A percentile compares a stretch with the other conserved stretches of the same genome.
These are phyloP conservation scores for Aurelia coerulea DNA, from an alignment of 30 jellyfish, hydroid and myxozoan genomes.

Conservation along the genomic window DNA sequence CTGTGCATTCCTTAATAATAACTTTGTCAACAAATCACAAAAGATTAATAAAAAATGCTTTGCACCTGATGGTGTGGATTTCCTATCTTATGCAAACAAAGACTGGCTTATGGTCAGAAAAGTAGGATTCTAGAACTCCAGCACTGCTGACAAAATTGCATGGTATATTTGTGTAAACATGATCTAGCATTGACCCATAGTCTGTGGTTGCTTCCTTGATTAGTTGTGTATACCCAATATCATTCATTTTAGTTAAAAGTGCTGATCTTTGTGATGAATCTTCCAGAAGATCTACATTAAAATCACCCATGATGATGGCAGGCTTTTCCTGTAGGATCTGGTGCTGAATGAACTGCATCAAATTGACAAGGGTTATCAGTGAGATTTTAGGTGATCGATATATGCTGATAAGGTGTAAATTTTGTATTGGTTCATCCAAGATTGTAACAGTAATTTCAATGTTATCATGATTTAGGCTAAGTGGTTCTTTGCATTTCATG, in stretches of 20 bases:
- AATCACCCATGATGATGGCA: constrained; percentile 29
- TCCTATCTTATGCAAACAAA: no score
- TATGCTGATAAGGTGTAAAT: background rate
- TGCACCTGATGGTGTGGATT: no score
- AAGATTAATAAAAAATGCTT: no score
- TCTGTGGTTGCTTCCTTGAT: constrained; percentile 1
- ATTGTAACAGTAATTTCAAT: constrained; percentile 29
- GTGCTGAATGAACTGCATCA: background rate
- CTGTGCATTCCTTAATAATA: no score
- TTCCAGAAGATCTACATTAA: constrained; percentile 10
- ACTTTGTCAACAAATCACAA: no score
- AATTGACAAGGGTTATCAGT: background rate
- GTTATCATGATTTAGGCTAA: background rate
- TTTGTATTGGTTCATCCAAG: background rate
- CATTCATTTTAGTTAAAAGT: background rate
- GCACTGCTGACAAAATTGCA: background rate
- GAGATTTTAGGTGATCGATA: constrained; percentile 18
- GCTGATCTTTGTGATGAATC: background rate
- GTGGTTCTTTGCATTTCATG: constrained; percentile 1
- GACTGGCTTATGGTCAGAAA: no score
- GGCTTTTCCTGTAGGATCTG: background rate
- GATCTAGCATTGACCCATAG: constrained; percentile 18
- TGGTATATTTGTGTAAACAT: constrained; percentile 17
- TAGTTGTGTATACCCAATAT: background rate
- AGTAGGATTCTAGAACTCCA: no score